These are phyloP conservation scores for Parambassis ranga DNA, from an alignment of 2,797 vertebrate species.

Conservation along the genomic window DNA sequence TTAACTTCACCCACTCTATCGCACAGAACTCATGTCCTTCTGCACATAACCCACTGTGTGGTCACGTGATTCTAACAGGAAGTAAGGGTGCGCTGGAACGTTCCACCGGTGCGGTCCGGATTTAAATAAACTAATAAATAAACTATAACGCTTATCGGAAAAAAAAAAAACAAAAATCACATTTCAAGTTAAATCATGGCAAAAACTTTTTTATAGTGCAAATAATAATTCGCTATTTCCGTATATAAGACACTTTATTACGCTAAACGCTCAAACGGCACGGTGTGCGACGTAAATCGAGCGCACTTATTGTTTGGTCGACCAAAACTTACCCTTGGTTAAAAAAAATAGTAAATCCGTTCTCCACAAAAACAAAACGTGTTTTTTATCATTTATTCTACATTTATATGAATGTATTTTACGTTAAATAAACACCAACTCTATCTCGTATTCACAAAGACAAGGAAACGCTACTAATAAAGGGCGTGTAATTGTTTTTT, in stretches of 20 bases:
- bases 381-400: accelerated
- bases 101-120: accelerated
- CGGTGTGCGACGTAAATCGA: background rate
- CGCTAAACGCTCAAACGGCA: background rate
- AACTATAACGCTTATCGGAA: no score
- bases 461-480: accelerated
- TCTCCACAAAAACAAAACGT: accelerated
- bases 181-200: no score
- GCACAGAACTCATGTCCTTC: slow-evolving; percentile 12
- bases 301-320: slow-evolving; percentile 37
- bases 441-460: accelerated
- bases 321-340: slow-evolving; percentile 31
- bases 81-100: slow-evolving; percentile 4
- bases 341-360: background rate
- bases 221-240: no score
- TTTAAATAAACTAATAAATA: no score
- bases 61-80: slow-evolving; percentile 35
- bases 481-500: accelerated
- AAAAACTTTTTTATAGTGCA: no score
- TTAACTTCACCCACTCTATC: background rate
- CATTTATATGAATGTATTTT: accelerated
- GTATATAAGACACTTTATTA: no score
- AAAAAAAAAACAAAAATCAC: no score
- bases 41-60: accelerated
- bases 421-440: accelerated